Evolutionary conservation across 2,797 vertebrate species (phyloP).

Genomic region (Gallinago stenura): DNA sequence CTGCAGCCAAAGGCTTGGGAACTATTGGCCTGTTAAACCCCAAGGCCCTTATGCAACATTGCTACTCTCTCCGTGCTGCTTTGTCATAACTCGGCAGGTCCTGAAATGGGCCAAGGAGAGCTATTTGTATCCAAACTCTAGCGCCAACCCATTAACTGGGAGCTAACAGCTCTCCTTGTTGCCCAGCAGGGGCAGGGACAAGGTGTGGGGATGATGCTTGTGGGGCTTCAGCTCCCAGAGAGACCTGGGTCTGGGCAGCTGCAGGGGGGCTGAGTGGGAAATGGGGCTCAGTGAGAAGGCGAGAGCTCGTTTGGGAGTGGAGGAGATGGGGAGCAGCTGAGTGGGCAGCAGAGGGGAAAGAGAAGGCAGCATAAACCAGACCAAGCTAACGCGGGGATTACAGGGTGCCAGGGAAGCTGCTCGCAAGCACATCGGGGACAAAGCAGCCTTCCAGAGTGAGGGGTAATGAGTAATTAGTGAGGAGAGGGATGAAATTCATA

Average conservation of each 20-base stretch:
- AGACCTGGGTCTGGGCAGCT: rapidly evolving
- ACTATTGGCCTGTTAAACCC: neutral
- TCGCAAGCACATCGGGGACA: slow-evolving; percentile 65
- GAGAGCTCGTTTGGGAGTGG: rapidly evolving
- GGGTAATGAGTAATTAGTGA: slow-evolving; percentile 79
- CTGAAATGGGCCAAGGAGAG: neutral
- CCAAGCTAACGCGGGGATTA: slow-evolving; percentile 57
- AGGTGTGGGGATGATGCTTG: rapidly evolving
- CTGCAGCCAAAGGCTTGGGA: neutral
- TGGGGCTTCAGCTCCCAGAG: rapidly evolving
- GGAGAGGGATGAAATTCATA: slow-evolving; percentile 78
- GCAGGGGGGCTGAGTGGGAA: neutral
- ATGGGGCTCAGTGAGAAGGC: rapidly evolving
- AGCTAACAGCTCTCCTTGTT: neutral
- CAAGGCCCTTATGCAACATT: neutral
- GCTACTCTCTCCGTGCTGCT: neutral
- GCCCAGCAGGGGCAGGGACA: neutral
- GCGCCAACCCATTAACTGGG: neutral
- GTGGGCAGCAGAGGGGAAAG: neutral
- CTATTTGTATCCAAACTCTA: neutral
- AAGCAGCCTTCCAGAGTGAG: slow-evolving; percentile 69
- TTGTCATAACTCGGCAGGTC: neutral
- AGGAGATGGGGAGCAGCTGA: neutral
- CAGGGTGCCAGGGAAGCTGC: slow-evolving; percentile 51
- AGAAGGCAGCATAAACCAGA: slow-evolving; percentile 56